Evolutionary conservation across 1,140 invertebrate genomes (phyloP).

Genomic region (Drosophila repleta): DNA sequence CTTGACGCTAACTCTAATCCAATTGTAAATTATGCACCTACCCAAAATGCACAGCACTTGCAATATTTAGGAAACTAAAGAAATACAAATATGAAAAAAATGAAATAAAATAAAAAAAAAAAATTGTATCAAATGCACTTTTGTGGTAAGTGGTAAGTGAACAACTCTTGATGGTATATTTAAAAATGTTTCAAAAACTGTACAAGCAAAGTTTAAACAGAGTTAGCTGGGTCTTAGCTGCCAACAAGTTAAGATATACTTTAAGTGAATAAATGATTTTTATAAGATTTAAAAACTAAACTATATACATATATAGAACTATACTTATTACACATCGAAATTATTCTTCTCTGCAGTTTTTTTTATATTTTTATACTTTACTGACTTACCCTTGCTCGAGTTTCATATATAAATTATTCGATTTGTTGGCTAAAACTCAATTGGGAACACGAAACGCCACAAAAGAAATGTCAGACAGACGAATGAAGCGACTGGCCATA

Average conservation of each 20-base stretch:
- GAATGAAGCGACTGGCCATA: constrained; percentile 60
- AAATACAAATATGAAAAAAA: neutral
- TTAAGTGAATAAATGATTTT: too few species aligned
- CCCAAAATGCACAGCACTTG: constrained; percentile 31
- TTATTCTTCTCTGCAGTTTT: too few species aligned
- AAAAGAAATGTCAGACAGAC: constrained; percentile 53
- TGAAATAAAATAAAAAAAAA: neutral
- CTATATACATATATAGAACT: too few species aligned
- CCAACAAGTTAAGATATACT: too few species aligned
- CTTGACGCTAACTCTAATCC: neutral
- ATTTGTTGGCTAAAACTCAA: neutral
- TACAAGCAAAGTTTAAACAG: too few species aligned
- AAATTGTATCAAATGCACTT: neutral
- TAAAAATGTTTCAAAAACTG: neutral
- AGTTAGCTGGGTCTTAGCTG: too few species aligned
- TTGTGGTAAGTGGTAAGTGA: neutral
- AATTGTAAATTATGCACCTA: constrained; percentile 31
- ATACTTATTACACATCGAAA: too few species aligned
- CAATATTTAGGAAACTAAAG: constrained; percentile 12
- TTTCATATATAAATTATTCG: too few species aligned
- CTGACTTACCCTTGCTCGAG: too few species aligned
- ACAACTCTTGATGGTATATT: neutral
- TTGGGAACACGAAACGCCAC: constrained; percentile 32
- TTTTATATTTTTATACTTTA: too few species aligned
- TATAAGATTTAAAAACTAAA: too few species aligned